These are phyloP conservation scores for Ectropis grisescens DNA, from an alignment of 1,140 invertebrate species.

Conservation along the genomic window DNA sequence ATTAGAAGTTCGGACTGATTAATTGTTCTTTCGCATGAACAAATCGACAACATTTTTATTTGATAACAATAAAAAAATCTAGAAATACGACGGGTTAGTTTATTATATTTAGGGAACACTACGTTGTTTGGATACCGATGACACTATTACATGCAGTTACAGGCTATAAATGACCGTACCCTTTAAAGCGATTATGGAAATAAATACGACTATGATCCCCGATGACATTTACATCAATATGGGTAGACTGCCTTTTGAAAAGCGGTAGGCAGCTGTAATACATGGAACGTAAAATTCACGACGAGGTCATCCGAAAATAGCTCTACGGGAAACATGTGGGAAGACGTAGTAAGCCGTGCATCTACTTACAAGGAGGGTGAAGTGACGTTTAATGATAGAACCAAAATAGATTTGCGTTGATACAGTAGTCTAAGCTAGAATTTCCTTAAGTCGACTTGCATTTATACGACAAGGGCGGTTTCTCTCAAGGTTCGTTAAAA, in stretches of 20 bases:
- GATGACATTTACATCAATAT: slow-evolving; percentile 36
- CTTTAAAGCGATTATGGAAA: no score
- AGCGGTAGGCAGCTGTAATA: slow-evolving; percentile 12
- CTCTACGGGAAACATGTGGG: slow-evolving; percentile 17
- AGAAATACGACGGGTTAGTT: no score
- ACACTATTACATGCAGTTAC: no score
- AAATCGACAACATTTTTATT: no score
- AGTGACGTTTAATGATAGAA: slow-evolving; percentile 18
- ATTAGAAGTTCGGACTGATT: no score
- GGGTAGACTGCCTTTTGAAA: slow-evolving; percentile 22
- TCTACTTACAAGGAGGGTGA: slow-evolving; percentile 15
- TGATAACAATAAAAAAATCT: no score
- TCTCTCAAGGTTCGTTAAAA: slow-evolving; percentile 64
- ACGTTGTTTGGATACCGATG: no score
- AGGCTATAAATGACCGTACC: no score
- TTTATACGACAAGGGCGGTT: slow-evolving; percentile 58
- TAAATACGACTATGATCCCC: no score
- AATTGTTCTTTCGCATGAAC: no score
- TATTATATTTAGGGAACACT: no score
- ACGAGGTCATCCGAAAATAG: slow-evolving; percentile 35
- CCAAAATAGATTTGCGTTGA: slow-evolving; percentile 21
- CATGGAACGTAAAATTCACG: slow-evolving; percentile 27
- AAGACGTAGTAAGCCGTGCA: neutral
- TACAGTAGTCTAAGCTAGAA: slow-evolving; percentile 14
- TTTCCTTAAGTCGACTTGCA: slow-evolving; percentile 32